Percentiles rank a stretch among this genome's conserved stretches.
These are phyloP conservation scores for Peromyscus nudipes DNA, from an alignment of 2,797 vertebrate species.

Conservation along the genomic window DNA sequence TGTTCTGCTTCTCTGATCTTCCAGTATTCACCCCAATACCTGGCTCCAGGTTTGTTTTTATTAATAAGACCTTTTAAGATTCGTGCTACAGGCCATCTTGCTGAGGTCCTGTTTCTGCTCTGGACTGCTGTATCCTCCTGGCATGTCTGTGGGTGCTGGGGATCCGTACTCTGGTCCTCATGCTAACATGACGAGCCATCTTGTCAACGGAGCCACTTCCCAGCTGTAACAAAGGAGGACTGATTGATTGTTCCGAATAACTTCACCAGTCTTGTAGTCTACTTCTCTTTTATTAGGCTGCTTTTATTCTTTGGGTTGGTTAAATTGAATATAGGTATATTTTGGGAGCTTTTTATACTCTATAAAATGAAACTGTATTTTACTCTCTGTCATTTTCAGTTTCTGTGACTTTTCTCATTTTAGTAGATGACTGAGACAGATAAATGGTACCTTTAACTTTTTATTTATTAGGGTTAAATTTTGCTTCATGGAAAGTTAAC, in stretches of 20 bases:
- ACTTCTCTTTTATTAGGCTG: background rate
- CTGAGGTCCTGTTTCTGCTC: background rate
- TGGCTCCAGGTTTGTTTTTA: too few relatives aligned
- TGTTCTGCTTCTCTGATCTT: too few relatives aligned
- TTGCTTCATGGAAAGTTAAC: slow-evolving; percentile 32
- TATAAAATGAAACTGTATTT: background rate
- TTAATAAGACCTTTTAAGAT: too few relatives aligned
- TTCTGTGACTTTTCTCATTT: slow-evolving; percentile 51
- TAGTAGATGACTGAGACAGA: background rate
- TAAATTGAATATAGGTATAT: background rate
- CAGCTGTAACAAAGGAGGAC: background rate
- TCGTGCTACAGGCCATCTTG: too few relatives aligned
- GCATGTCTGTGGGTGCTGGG: background rate
- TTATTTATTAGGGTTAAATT: slow-evolving; percentile 22
- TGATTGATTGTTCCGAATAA: background rate
- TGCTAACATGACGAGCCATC: too few relatives aligned
- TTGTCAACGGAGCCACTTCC: background rate
- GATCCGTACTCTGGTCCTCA: background rate
- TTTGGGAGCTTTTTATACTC: background rate
- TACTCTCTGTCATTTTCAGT: background rate
- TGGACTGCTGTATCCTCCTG: background rate
- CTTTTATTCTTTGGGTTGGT: slow-evolving; percentile 15
- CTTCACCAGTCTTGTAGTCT: background rate
- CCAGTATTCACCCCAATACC: too few relatives aligned
- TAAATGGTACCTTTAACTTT: background rate